These are phyloP conservation scores for Anarrhichthys ocellatus DNA, from an alignment of 2,113 vertebrate genomes.

Conservation along the genomic window DNA sequence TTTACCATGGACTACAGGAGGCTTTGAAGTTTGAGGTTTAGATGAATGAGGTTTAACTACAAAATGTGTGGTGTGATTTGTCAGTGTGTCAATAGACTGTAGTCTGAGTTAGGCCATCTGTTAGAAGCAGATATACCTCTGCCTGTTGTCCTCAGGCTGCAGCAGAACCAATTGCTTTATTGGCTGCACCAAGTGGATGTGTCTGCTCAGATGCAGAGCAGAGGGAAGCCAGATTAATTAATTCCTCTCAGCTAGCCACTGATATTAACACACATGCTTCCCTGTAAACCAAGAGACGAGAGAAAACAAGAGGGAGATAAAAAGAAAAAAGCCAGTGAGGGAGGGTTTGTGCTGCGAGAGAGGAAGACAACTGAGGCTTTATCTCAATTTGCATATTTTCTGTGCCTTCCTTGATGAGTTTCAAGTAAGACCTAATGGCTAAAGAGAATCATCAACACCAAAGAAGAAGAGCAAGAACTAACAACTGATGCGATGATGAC, in stretches of 20 bases:
- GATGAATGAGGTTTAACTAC: conserved; percentile 15
- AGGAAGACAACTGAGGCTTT: neutral
- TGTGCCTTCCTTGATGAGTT: neutral
- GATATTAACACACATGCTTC: conserved; percentile 19
- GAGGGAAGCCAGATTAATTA: conserved; percentile 56
- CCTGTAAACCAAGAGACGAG: conserved; percentile 10
- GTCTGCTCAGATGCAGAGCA: conserved; percentile 42
- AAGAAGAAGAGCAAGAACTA: neutral
- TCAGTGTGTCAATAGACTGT: conserved; percentile 37
- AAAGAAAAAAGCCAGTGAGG: neutral
- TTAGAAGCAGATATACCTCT: conserved; percentile 67
- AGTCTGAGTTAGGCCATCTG: conserved; percentile 52
- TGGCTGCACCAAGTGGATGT: conserved; percentile 60
- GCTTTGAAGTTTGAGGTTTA: conserved; percentile 28
- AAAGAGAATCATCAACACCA: neutral
- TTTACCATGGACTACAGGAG: neutral
- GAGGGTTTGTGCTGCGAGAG: neutral
- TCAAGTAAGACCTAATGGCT: neutral
- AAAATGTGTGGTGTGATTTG: conserved; percentile 16
- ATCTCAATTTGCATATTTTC: neutral
- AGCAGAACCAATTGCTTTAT: conserved; percentile 71
- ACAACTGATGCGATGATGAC: neutral
- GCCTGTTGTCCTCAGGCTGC: conserved; percentile 61
- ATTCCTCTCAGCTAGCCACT: conserved; percentile 32
- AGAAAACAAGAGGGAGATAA: neutral